Conservation (phyloP, 2,888 invertebrate species). For the Oxytorus armatus region DNA sequence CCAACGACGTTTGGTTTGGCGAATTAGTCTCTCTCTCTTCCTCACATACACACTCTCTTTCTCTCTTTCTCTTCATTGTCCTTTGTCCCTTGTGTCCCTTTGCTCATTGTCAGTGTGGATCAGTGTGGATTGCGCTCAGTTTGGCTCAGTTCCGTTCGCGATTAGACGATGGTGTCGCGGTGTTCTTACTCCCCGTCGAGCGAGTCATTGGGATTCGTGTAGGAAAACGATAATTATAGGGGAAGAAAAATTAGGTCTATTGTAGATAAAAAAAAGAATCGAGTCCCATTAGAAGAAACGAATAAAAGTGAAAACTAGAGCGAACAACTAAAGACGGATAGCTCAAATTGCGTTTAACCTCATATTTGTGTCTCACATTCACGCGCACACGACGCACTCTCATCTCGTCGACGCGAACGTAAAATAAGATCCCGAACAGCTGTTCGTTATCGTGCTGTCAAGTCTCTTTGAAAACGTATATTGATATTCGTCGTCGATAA, state of each 20-base stretch:
- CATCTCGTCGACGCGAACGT: slow-evolving; percentile 35
- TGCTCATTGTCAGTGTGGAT: slow-evolving; percentile 11
- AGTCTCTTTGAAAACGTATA: slow-evolving; percentile 34
- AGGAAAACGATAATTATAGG: slow-evolving; percentile 17
- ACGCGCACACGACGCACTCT: slow-evolving; percentile 2
- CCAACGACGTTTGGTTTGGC: slow-evolving; percentile 52
- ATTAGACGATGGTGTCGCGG: slow-evolving; percentile 51
- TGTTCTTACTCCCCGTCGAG: slow-evolving; percentile 26
- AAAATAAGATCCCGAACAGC: slow-evolving; percentile 60
- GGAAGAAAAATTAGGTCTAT: slow-evolving; percentile 20
- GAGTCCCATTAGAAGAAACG: slow-evolving; percentile 10
- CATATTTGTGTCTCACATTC: slow-evolving; percentile 7
- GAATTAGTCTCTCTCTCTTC: slow-evolving; percentile 18
- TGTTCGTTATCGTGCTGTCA: slow-evolving; percentile 64
- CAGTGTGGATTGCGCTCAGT: too few species aligned
- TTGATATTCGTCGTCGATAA: slow-evolving; percentile 28
- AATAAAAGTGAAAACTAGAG: slow-evolving; percentile 23
- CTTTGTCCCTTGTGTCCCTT: slow-evolving; percentile 47
- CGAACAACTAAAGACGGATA: slow-evolving; percentile 11
- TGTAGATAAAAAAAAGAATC: slow-evolving; percentile 7
- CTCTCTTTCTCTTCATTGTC: slow-evolving; percentile 21
- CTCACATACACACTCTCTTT: background rate
- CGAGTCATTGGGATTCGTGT: slow-evolving; percentile 38
- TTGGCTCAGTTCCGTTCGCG: slow-evolving; percentile 45
- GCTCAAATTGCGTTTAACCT: slow-evolving; percentile 39